These are phyloP conservation scores for Atta texana DNA, from an alignment of 1,140 invertebrate species.

Conservation along the genomic window DNA sequence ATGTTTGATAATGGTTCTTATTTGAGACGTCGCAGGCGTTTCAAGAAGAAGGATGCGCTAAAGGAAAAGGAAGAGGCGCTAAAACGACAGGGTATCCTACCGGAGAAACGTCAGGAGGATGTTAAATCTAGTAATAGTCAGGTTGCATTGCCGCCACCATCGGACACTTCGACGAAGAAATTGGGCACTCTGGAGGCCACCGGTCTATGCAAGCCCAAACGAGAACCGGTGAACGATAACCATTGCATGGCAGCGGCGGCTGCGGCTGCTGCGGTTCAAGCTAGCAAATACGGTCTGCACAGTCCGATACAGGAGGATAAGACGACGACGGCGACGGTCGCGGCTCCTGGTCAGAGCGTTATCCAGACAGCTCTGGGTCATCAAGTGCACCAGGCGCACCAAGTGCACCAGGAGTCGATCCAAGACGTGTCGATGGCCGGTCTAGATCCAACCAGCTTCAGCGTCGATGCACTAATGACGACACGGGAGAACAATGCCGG, in stretches of 20 bases:
- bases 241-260: constrained; percentile 81
- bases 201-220: constrained; percentile 86
- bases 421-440: constrained; percentile 85
- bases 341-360: constrained; percentile 73
- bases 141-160: constrained; percentile 54
- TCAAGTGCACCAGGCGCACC: constrained; percentile 80
- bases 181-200: constrained; percentile 81
- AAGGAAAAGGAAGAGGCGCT: constrained; percentile 95
- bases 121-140: constrained; percentile 37
- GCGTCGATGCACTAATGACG: constrained; percentile 87
- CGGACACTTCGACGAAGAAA: constrained; percentile 76
- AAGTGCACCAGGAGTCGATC: constrained; percentile 82
- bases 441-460: constrained; percentile 86
- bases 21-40: constrained; percentile 94
- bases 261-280: constrained; percentile 62
- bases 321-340: constrained; percentile 65
- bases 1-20: constrained; percentile 99
- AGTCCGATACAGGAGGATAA: constrained; percentile 86
- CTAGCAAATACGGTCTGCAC: constrained; percentile 84
- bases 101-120: constrained; percentile 86
- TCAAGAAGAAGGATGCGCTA: constrained; percentile 98
- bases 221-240: constrained; percentile 88
- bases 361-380: constrained; percentile 82
- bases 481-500: constrained; percentile 81
- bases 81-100: constrained; percentile 90